A percentile compares a stretch with the other conserved stretches of the same genome.
phyloP scores from a whole-genome alignment of 2,797 vertebrate genomes.

The Notolabrus celidotus region DNA sequence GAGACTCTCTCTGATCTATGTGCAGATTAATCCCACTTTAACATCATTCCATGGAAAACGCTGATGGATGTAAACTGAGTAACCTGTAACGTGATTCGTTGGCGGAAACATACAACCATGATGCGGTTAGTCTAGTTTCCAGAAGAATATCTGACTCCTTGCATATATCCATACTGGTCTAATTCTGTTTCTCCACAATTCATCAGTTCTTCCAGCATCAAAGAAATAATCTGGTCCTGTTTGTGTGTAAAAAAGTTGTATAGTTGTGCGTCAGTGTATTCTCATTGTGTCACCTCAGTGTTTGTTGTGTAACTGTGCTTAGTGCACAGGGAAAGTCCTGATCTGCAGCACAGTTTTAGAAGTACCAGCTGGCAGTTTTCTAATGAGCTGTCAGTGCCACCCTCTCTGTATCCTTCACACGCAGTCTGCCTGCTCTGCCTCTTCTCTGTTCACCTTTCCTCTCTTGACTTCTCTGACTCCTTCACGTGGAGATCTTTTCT shows the following conservation, averaged over 20 bases:
- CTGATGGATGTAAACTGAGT: neutral
- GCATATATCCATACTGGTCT: neutral
- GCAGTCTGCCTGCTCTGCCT: too few species aligned
- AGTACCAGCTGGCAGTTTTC: neutral
- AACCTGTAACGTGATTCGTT: neutral
- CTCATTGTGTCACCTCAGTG: neutral
- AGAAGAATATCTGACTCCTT: neutral
- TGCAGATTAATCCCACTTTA: too few species aligned
- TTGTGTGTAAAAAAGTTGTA: neutral
- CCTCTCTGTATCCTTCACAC: neutral
- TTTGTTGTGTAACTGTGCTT: neutral
- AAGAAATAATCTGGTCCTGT: neutral
- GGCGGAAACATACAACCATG: neutral
- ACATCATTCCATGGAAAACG: neutral
- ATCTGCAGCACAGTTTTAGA: neutral
- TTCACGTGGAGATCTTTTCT: too few species aligned
- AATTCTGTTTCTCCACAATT: neutral
- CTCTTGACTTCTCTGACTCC: too few species aligned
- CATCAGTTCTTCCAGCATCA: neutral
- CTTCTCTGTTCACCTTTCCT: neutral
- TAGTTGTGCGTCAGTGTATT: neutral
- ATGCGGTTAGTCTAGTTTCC: neutral
- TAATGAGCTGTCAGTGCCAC: slow-evolving; percentile 16
- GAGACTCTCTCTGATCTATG: too few species aligned
- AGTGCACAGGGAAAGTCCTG: neutral